These are phyloP conservation scores for Acheta domesticus DNA, from an alignment of 2,888 invertebrate species.

Conservation along the genomic window DNA sequence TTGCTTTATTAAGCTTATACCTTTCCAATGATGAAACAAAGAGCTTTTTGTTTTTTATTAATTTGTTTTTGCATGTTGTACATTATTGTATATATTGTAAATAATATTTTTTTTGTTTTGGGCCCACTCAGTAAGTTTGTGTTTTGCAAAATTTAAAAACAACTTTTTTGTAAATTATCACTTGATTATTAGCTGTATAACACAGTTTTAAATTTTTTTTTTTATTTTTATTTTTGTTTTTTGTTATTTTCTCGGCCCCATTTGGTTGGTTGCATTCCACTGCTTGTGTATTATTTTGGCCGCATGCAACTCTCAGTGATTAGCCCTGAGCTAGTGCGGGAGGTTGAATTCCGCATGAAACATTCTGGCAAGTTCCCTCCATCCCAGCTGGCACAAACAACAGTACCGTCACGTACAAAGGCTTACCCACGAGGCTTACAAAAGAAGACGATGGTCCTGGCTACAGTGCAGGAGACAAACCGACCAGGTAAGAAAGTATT, in stretches of 20 bases:
- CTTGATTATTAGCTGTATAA: conserved; percentile 36
- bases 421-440: conserved; percentile 42
- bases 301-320: conserved; percentile 61
- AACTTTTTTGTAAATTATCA: too few species aligned
- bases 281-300: conserved; percentile 27
- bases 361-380: conserved; percentile 68
- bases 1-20: too few species aligned
- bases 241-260: conserved; percentile 32
- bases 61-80: conserved; percentile 38
- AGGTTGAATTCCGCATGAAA: conserved; percentile 85
- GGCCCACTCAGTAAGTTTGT: conserved; percentile 31
- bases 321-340: conserved; percentile 83
- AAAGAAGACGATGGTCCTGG: conserved; percentile 47
- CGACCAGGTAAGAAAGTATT: conserved; percentile 53
- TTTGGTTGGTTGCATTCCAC: conserved; percentile 29
- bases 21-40: too few species aligned
- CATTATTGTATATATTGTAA: conserved; percentile 34
- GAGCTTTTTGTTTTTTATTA: conserved; percentile 37
- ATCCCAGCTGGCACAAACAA: conserved; percentile 40
- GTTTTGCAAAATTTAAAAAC: too few species aligned
- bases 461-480: conserved; percentile 68
- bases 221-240: conserved; percentile 34
- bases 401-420: conserved; percentile 42
- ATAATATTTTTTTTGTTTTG: conserved; percentile 34
- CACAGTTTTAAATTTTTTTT: conserved; percentile 37